A percentile compares a stretch with the other conserved stretches of the same genome.
Evolutionary conservation across 2,113 vertebrate species (phyloP).

Genomic region (Anolis sagrei): DNA sequence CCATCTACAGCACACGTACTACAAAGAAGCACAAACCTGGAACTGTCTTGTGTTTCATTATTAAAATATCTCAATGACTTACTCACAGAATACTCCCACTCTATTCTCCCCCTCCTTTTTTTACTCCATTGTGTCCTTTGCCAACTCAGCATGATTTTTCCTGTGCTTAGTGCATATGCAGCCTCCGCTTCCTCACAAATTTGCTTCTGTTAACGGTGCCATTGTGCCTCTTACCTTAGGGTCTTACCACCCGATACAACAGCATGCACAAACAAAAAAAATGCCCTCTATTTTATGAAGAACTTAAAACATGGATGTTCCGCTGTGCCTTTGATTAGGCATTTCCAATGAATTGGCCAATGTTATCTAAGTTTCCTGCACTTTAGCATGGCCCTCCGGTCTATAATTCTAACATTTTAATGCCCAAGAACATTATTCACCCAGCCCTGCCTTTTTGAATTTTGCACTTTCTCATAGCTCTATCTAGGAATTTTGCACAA

Average conservation of each 20-base stretch:
- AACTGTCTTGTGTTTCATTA: conserved; percentile 67
- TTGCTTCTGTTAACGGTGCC: background rate
- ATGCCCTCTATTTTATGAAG: conserved; percentile 13
- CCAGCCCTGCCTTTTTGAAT: too few species aligned
- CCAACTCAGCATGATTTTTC: fast-evolving
- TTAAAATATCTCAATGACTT: conserved; percentile 67
- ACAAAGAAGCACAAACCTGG: conserved; percentile 59
- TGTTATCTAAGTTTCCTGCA: too few species aligned
- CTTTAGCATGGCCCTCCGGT: too few species aligned
- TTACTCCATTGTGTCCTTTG: background rate
- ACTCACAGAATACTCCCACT: conserved; percentile 33
- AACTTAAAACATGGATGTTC: too few species aligned
- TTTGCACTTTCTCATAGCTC: too few species aligned
- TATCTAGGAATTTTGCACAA: too few species aligned
- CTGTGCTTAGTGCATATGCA: background rate
- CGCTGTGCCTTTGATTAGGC: too few species aligned
- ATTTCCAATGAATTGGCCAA: too few species aligned
- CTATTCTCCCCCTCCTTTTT: conserved; percentile 3
- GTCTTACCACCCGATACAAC: conserved; percentile 24
- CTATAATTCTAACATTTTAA: too few species aligned
- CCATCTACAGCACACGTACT: conserved; percentile 52
- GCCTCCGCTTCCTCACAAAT: background rate
- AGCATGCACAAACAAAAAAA: conserved; percentile 1
- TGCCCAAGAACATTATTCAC: too few species aligned
- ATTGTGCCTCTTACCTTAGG: conserved; percentile 17